Base-by-base conservation (phyloP, 2,113 vertebrate genomes). In the Prunella fulvescens region DNA sequence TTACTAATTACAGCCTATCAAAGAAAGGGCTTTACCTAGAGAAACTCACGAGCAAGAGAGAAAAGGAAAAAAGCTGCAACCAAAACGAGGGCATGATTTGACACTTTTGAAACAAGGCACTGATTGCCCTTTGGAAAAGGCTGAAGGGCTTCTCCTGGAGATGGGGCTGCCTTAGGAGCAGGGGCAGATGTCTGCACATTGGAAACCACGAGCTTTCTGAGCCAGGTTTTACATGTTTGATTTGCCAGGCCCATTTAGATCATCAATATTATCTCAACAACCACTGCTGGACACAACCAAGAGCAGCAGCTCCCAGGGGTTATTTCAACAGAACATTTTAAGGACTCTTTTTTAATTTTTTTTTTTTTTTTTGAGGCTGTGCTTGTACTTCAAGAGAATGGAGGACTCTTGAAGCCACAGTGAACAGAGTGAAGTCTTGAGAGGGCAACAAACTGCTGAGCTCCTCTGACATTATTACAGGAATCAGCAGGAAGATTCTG, bases 401-500 rank as follows among this genome's bases (percentile, higher is more conserved):
- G 39, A 10, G n/a, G 31, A 67, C 14, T 88, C 67, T 35, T n/a
- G 61, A 80, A 73, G 72, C 47, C 48, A 40, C 7, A 54, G 73
- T 33, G 42, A 90, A 88, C n/a, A 82, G 60, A 83, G 24, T 9
- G 14, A 88, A 86, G 39, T 78, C 85, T 69, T 81, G 40, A 94
- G 80, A 97, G 80, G 83, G 89, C 69, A 94, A 66, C 69, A 80
- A 73, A 86, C 47, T 45, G 44, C 73, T 61, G 86, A 86, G 48
- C 70, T 91, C 60, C 92, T 96, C 5, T 71, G 53, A 87, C 65
- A 57, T 26, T 26, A 64, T 0, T 67, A 51, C 83, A 92, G 94
- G 65, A 84, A 86, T 67, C 83, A 92, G 67, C 7, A 4, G 72
- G 88, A 93, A 74, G 83, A 93, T 53, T 92, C 77, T 92, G 89